Percentiles rank a stretch among this genome's conserved stretches.
Evolutionary conservation across 35 echinoderm and acorn worm species (phyloP).

Genomic region (Holothuria glaberrima): DNA sequence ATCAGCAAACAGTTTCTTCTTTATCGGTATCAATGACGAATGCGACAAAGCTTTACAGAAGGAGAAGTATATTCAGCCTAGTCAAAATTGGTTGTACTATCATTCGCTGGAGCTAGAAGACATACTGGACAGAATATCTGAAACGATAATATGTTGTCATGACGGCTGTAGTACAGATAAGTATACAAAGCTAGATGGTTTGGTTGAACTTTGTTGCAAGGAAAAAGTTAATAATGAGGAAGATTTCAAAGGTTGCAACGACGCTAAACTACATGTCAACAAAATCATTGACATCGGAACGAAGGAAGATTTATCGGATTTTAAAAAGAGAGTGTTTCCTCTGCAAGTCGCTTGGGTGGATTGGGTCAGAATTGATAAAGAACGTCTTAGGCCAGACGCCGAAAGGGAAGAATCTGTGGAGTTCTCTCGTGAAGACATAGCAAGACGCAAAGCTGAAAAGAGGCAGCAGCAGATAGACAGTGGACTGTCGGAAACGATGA

Average conservation of each 20-base stretch:
- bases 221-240: neutral
- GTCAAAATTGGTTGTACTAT: neutral
- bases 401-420: neutral
- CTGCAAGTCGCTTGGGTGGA: neutral
- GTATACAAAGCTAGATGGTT: too few relatives aligned
- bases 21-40: neutral
- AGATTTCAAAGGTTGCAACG: neutral
- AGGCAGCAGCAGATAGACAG: neutral
- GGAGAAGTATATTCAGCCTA: neutral
- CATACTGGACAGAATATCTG: neutral
- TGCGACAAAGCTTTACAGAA: neutral
- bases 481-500: neutral
- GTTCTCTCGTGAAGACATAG: neutral
- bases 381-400: neutral
- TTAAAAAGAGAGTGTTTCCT: neutral
- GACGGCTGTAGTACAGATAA: too few relatives aligned
- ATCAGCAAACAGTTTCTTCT: neutral
- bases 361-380: slow-evolving; percentile 1
- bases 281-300: neutral
- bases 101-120: neutral
- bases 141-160: too few relatives aligned
- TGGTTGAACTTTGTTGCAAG: too few relatives aligned
- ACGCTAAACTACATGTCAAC: neutral
- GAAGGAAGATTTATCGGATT: neutral
- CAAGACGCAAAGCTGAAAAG: neutral